A percentile compares a stretch with the other conserved stretches of the same genome.
phyloP scores from a whole-genome alignment of 2,113 vertebrate genomes.

The Nettapus auritus region DNA sequence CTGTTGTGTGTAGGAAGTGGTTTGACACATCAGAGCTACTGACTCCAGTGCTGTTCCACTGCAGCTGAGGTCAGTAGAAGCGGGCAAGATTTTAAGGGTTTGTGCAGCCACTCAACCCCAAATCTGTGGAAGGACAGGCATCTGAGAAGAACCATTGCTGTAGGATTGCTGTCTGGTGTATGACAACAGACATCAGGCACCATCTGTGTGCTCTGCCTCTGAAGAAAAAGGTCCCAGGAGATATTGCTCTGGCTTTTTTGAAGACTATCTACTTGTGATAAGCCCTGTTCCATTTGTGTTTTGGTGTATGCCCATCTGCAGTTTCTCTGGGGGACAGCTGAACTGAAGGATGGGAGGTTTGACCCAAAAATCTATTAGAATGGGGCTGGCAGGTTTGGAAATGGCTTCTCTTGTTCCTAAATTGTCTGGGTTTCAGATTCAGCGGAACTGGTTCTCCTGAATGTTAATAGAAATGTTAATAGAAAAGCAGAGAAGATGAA shows the following conservation, averaged over 20 bases:
- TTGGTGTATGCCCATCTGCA: not conserved
- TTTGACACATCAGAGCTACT: slow-evolving; percentile 54
- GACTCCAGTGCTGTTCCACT: not conserved
- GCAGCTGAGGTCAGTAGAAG: not conserved
- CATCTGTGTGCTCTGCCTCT: not conserved
- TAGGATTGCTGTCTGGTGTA: not conserved
- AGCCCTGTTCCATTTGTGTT: not conserved
- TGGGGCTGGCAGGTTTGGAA: not conserved
- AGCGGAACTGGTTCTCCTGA: not conserved
- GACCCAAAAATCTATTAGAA: not conserved
- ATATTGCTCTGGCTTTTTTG: not conserved
- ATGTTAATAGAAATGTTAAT: not conserved
- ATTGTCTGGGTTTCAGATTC: not conserved
- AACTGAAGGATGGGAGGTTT: not conserved
- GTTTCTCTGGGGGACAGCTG: not conserved
- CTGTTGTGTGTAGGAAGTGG: slow-evolving; percentile 40
- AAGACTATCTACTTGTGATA: not conserved
- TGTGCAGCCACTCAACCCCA: not conserved
- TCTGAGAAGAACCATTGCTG: not conserved
- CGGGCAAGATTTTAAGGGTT: accelerated
- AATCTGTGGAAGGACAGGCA: not conserved
- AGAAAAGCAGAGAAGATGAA: not conserved
- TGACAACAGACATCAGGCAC: not conserved
- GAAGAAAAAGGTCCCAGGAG: not conserved
- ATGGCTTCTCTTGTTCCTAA: not conserved